Conservation (phyloP, 2,113 vertebrate genomes). For the Xiphias gladius region DNA sequence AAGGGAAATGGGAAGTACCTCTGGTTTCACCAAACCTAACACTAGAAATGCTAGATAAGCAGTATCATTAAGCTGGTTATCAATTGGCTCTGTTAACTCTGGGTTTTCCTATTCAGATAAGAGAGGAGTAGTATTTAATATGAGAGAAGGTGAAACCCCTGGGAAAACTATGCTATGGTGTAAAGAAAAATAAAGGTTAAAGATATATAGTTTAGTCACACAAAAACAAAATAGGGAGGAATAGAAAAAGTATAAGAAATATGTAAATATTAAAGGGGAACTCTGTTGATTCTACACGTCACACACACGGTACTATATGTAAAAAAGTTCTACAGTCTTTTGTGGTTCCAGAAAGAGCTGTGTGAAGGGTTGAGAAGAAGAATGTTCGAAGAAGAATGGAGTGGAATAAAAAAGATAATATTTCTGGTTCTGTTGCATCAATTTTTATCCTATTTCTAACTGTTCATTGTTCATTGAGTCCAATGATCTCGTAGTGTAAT, state of each 20-base stretch:
- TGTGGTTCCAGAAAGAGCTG: neutral
- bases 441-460: neutral
- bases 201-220: too few species aligned
- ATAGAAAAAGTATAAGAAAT: neutral
- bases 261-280: neutral
- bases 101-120: neutral
- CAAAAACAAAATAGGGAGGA: neutral
- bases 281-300: too few species aligned
- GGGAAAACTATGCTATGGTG: too few species aligned
- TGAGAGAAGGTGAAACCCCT: neutral
- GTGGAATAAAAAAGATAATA: neutral
- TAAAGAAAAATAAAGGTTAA: neutral
- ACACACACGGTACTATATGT: too few species aligned
- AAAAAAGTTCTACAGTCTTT: neutral
- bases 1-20: too few species aligned
- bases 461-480: neutral
- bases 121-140: neutral
- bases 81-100: too few species aligned
- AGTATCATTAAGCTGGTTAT: too few species aligned
- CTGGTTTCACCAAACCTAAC: too few species aligned
- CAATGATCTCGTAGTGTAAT: neutral
- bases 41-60: too few species aligned
- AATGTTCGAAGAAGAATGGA: neutral
- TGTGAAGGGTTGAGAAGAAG: neutral
- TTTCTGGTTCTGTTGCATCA: neutral